Evolutionary conservation across 2,888 invertebrate genomes (phyloP).

Genomic region (Folsomia manolachei): DNA sequence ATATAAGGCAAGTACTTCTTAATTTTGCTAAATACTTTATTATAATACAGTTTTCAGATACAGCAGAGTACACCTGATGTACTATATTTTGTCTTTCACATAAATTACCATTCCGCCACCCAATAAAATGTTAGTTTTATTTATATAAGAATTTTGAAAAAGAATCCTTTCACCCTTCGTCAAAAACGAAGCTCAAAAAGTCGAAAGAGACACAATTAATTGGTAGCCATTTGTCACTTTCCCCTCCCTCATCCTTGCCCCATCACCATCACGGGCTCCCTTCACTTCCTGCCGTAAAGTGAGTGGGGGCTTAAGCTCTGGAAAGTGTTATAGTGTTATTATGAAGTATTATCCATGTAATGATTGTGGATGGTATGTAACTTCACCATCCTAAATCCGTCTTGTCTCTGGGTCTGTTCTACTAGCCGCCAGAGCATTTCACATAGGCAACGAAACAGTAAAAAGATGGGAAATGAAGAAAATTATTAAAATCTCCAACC

Average conservation of each 20-base stretch:
- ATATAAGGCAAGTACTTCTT: conserved; percentile 74
- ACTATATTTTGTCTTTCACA: neutral
- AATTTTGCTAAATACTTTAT: neutral
- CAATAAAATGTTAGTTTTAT: too few relatives aligned
- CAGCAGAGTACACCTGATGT: too few relatives aligned
- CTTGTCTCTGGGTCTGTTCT: conserved; percentile 25
- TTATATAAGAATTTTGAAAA: neutral
- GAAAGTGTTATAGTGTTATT: conserved; percentile 15
- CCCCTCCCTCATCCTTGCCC: conserved; percentile 18
- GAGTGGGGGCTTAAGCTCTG: conserved; percentile 8
- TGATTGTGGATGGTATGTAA: conserved; percentile 38
- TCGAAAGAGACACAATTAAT: conserved; percentile 44
- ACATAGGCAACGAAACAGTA: neutral
- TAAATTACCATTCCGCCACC: neutral
- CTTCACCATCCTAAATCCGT: conserved; percentile 46
- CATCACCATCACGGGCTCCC: too few relatives aligned
- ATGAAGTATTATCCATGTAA: conserved; percentile 34
- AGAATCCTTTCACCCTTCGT: neutral
- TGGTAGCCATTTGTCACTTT: conserved; percentile 47
- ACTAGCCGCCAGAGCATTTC: neutral
- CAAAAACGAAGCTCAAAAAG: conserved; percentile 13
- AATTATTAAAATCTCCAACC: conserved; percentile 44
- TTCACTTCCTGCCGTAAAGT: too few relatives aligned
- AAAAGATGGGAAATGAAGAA: conserved; percentile 45
- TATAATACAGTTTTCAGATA: too few relatives aligned